phyloP scores from a whole-genome alignment of 2,888 invertebrate species.

The Adelognathus sp. region DNA sequence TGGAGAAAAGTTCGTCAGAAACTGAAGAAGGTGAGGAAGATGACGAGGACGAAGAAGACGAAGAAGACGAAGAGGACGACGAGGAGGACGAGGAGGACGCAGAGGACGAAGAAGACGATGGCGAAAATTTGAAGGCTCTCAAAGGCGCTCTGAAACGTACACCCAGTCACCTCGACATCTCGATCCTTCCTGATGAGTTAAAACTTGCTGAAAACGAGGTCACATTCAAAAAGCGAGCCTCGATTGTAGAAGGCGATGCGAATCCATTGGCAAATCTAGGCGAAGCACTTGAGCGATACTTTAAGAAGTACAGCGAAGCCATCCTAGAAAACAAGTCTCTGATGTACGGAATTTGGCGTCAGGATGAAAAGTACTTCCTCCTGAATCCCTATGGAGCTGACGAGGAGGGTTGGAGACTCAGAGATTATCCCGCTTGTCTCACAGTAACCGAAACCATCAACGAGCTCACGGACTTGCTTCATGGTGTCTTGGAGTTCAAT shows the following conservation, averaged over 20 bases:
- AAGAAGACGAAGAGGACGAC: conserved; percentile 48
- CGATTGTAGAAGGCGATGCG: conserved; percentile 68
- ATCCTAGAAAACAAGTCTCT: conserved; percentile 74
- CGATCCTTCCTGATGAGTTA: conserved; percentile 71
- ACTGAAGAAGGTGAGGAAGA: conserved; percentile 56
- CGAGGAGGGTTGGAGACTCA: conserved; percentile 71
- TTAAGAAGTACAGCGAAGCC: conserved; percentile 68
- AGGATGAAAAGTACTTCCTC: conserved; percentile 65
- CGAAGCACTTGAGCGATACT: conserved; percentile 75
- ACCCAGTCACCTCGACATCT: conserved; percentile 69
- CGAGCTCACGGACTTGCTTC: conserved; percentile 70
- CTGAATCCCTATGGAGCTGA: conserved; percentile 78
- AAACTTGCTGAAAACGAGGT: conserved; percentile 67
- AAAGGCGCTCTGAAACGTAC: conserved; percentile 51
- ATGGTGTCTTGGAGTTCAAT: conserved; percentile 74
- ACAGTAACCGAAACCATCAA: conserved; percentile 68
- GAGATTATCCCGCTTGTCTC: conserved; percentile 68
- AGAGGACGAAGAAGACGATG: conserved; percentile 39
- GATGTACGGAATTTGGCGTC: conserved; percentile 74
- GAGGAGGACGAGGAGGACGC: conserved; percentile 53
- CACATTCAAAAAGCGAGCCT: conserved; percentile 64
- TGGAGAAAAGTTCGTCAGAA: conserved; percentile 16
- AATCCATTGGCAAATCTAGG: conserved; percentile 75
- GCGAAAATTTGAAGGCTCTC: conserved; percentile 6
- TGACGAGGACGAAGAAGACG: conserved; percentile 58